Percentiles rank a stretch among this genome's conserved stretches.
phyloP scores from a whole-genome alignment of 2,888 invertebrate genomes.

The Deroplatys truncata region DNA sequence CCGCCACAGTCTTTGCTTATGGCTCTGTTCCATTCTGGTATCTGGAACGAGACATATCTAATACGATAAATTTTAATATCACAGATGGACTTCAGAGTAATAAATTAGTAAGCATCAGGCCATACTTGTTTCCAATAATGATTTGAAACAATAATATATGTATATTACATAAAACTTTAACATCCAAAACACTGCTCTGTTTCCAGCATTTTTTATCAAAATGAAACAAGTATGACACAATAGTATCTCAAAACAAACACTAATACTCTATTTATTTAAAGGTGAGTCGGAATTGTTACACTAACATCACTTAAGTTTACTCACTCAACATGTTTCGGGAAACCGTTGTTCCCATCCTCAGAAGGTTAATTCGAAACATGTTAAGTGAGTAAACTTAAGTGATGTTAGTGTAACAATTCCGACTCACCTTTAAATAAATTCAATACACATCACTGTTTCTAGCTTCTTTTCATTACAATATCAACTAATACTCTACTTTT shows the following conservation, averaged over 20 bases:
- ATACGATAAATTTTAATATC: not conserved
- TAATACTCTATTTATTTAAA: not conserved
- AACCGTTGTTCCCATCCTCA: too few species aligned
- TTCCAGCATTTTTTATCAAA: not conserved
- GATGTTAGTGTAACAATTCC: too few species aligned
- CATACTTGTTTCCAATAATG: not conserved
- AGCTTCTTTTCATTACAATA: too few species aligned
- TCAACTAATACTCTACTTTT: not conserved
- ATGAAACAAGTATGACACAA: not conserved
- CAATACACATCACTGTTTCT: too few species aligned
- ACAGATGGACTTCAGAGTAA: not conserved
- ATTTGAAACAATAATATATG: not conserved
- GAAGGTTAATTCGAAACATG: too few species aligned
- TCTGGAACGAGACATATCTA: not conserved
- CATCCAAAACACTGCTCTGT: not conserved
- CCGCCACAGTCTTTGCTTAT: not conserved
- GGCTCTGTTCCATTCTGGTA: not conserved
- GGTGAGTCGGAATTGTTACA: too few species aligned
- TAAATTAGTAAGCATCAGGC: not conserved
- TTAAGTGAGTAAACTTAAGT: too few species aligned
- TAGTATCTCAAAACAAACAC: not conserved
- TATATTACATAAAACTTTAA: not conserved
- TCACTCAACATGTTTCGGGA: too few species aligned
- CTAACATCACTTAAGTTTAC: too few species aligned
- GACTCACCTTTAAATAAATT: too few species aligned